Evolutionary conservation across 2,113 vertebrate genomes (phyloP).

Genomic region (Daphoenositta chrysoptera): DNA sequence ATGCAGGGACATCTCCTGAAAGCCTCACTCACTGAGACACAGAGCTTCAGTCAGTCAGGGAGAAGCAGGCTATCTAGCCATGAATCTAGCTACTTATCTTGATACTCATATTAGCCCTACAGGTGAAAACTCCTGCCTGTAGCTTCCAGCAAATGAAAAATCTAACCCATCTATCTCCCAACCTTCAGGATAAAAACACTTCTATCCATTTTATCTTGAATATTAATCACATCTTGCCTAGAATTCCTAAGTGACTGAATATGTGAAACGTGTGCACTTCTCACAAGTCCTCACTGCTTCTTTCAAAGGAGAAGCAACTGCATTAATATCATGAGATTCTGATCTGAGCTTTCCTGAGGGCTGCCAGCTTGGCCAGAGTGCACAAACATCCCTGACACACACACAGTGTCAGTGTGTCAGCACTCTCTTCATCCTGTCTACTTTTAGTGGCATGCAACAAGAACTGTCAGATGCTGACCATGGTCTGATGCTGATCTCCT

Average conservation of each 20-base stretch:
- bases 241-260: conserved; percentile 1
- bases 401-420: background rate
- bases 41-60: background rate
- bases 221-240: background rate
- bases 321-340: background rate
- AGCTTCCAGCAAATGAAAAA: conserved; percentile 13
- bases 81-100: background rate
- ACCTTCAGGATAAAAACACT: background rate
- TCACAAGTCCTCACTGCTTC: background rate
- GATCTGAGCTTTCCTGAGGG: background rate
- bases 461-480: background rate
- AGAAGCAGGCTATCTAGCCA: background rate
- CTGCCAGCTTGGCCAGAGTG: background rate
- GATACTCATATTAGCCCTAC: background rate
- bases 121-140: background rate
- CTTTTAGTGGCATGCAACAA: background rate
- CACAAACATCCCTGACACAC: background rate
- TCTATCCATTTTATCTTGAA: conserved; percentile 7
- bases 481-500: background rate
- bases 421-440: background rate
- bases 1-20: background rate
- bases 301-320: background rate
- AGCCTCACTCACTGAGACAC: background rate
- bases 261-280: background rate
- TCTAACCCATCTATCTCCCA: background rate